Conservation (phyloP, 2,797 vertebrate species). For the Sandelia bainsii region DNA sequence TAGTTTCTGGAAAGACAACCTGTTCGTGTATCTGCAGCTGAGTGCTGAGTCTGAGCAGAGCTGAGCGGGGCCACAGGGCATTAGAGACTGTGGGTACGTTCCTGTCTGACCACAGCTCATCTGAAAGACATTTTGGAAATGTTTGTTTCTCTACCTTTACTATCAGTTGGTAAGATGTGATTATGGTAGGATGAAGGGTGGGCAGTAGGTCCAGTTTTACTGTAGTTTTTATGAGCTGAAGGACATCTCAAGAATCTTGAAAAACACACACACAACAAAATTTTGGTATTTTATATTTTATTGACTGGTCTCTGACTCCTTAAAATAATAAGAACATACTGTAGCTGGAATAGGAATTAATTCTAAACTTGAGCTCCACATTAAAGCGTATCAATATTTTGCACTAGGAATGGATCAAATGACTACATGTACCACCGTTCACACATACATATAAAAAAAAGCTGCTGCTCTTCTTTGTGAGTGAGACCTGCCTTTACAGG, state of each 20-base stretch:
- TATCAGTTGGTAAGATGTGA: conserved; percentile 41
- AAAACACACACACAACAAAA: not conserved
- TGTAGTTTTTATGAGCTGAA: not conserved
- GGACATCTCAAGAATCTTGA: no score
- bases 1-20: conserved; percentile 75
- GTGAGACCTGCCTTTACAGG: no score
- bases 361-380: not conserved
- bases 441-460: no score
- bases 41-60: conserved; percentile 70
- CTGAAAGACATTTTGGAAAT: conserved; percentile 60
- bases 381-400: conserved; percentile 17
- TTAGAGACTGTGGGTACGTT: conserved; percentile 26
- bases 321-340: not conserved
- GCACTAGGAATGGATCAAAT: conserved; percentile 2
- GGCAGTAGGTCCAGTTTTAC: not conserved
- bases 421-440: not conserved
- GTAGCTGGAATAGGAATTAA: not conserved
- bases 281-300: not conserved
- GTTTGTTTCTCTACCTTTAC: conserved; percentile 63
- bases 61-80: conserved; percentile 50
- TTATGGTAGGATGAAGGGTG: conserved; percentile 6
- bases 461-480: no score
- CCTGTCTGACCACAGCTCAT: conserved; percentile 49
- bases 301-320: not conserved
- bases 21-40: conserved; percentile 79